A percentile compares a stretch with the other conserved stretches of the same genome.
Evolutionary conservation across 2,113 vertebrate genomes (phyloP).

Genomic region (Neodontobutis hainanensis): DNA sequence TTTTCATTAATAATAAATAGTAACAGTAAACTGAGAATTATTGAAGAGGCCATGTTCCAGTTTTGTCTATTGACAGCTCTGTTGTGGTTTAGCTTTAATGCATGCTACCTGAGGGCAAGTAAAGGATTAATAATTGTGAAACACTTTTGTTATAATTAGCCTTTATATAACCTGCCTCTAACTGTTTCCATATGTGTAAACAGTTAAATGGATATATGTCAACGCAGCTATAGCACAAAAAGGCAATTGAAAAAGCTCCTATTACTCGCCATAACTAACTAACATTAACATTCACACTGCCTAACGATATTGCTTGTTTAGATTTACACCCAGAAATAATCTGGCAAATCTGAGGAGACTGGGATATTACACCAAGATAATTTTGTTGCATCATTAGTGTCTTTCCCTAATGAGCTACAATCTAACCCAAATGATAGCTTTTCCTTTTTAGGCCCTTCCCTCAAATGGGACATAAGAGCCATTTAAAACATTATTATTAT

Average conservation of each 20-base stretch:
- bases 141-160: slow-evolving; percentile 14
- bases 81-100: slow-evolving; percentile 6
- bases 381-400: slow-evolving; percentile 16
- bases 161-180: slow-evolving; percentile 31
- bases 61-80: slow-evolving; percentile 30
- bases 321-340: not conserved
- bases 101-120: slow-evolving; percentile 14
- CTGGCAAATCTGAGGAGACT: not conserved
- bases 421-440: slow-evolving; percentile 1
- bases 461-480: not conserved
- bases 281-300: not conserved
- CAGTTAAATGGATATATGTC: not conserved
- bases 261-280: not conserved
- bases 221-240: not conserved
- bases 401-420: slow-evolving; percentile 1
- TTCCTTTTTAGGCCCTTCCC: not conserved
- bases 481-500: not conserved
- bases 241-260: not conserved
- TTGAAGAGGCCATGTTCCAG: not conserved
- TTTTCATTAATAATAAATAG: no score
- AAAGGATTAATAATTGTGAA: slow-evolving; percentile 8
- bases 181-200: not conserved
- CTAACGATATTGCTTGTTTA: not conserved
- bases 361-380: not conserved
- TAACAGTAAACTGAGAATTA: no score